phyloP scores from a whole-genome alignment of 2,888 invertebrate species.

The Lepeophtheirus nordmannii region DNA sequence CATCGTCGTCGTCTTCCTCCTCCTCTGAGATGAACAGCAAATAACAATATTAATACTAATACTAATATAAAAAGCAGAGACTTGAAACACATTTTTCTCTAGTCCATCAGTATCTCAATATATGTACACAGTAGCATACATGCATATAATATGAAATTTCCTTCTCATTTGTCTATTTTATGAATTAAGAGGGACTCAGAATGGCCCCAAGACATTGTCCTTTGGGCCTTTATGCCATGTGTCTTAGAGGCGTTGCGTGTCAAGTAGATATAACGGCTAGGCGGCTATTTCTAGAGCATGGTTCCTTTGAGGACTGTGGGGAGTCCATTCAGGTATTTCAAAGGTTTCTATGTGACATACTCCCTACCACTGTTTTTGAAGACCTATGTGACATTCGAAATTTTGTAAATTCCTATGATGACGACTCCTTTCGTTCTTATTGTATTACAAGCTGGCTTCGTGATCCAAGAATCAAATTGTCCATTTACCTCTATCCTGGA shows the following conservation, averaged over 20 bases:
- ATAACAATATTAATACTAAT: no score
- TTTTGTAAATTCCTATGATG: not conserved
- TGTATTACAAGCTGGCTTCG: constrained; percentile 7
- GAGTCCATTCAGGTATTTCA: constrained; percentile 9
- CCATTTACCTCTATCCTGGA: constrained; percentile 7
- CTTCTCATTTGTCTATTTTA: not conserved
- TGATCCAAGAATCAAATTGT: constrained; percentile 21
- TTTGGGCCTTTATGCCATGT: not conserved
- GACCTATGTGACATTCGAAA: constrained; percentile 15
- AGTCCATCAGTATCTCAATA: not conserved
- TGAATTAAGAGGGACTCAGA: not conserved
- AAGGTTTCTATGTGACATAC: not conserved
- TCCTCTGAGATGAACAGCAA: no score
- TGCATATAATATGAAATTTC: not conserved
- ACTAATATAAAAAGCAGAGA: not conserved
- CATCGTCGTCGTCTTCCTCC: no score
- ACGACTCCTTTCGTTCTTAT: not conserved
- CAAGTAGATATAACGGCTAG: constrained; percentile 3
- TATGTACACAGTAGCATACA: not conserved
- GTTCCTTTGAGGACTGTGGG: constrained; percentile 16
- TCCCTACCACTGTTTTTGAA: constrained; percentile 16
- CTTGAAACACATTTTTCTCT: not conserved
- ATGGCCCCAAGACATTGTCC: constrained; percentile 13
- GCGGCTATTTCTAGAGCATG: constrained; percentile 19
- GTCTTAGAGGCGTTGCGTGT: not conserved